These are phyloP conservation scores for Pseudonaja textilis DNA, from an alignment of 2,113 vertebrate species.

Conservation along the genomic window DNA sequence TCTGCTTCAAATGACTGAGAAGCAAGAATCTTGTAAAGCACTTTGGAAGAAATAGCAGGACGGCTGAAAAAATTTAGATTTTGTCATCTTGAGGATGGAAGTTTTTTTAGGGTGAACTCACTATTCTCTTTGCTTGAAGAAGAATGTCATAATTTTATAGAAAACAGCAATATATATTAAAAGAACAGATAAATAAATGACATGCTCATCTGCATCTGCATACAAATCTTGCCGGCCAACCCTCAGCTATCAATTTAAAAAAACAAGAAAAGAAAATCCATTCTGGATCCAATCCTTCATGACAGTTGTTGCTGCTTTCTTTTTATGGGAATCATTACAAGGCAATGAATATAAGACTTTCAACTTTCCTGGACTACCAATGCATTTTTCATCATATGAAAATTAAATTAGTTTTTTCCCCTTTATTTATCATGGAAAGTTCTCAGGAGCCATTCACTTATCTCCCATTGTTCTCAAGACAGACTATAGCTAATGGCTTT, in stretches of 20 bases:
- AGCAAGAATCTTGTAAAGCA: background rate
- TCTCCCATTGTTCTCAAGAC: background rate
- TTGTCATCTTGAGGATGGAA: background rate
- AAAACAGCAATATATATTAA: background rate
- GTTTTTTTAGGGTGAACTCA: background rate
- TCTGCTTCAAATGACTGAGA: background rate
- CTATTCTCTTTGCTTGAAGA: background rate
- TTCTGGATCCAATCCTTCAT: background rate
- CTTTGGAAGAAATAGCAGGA: background rate
- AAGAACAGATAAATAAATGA: background rate
- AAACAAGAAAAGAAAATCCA: background rate
- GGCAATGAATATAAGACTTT: background rate
- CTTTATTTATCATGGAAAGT: conserved; percentile 21
- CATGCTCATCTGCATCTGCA: background rate
- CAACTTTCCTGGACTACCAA: background rate
- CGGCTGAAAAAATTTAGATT: background rate
- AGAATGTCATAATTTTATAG: background rate
- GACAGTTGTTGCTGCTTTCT: background rate
- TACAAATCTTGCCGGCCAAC: background rate
- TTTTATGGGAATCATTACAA: background rate
- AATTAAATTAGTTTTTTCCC: conserved; percentile 1
- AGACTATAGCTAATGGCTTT: conserved; percentile 7
- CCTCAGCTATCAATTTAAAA: background rate
- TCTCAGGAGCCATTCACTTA: background rate
- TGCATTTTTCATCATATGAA: background rate